Evolutionary conservation across 2,797 vertebrate species (phyloP).

Genomic region (Amniataba percoides): DNA sequence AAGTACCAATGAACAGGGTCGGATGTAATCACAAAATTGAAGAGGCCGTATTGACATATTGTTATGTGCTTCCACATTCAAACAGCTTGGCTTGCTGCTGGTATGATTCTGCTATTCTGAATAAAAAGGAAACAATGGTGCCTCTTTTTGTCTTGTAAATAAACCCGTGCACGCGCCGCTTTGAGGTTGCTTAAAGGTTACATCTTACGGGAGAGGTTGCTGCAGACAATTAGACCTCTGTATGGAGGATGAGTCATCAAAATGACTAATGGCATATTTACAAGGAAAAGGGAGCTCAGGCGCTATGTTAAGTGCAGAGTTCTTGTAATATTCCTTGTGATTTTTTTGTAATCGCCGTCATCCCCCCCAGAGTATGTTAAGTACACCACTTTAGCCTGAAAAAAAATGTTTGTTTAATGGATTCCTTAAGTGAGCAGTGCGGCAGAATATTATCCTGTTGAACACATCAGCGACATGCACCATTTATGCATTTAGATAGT

Average conservation of each 20-base stretch:
- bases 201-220: constrained; percentile 30
- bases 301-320: constrained; percentile 64
- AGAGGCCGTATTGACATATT: constrained; percentile 2
- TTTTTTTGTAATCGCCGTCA: constrained; percentile 34
- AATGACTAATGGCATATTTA: constrained; percentile 62
- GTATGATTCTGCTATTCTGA: constrained; percentile 11
- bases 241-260: constrained; percentile 51
- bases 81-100: not conserved
- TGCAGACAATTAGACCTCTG: constrained; percentile 55
- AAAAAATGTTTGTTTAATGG: constrained; percentile 60
- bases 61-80: not conserved
- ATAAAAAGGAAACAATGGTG: constrained; percentile 11
- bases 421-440: constrained; percentile 52
- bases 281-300: constrained; percentile 43
- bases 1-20: constrained; percentile 6
- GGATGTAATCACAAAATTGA: constrained; percentile 18
- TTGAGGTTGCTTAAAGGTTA: constrained; percentile 55
- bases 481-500: constrained; percentile 25
- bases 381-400: constrained; percentile 50
- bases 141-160: constrained; percentile 18
- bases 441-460: constrained; percentile 45
- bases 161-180: constrained; percentile 20
- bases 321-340: constrained; percentile 43
- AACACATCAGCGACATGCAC: constrained; percentile 30
- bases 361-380: constrained; percentile 57